Percentiles rank a stretch among this genome's conserved stretches.
Conservation (phyloP, 2,888 invertebrate genomes). For the Aleiodes testaceus region DNA sequence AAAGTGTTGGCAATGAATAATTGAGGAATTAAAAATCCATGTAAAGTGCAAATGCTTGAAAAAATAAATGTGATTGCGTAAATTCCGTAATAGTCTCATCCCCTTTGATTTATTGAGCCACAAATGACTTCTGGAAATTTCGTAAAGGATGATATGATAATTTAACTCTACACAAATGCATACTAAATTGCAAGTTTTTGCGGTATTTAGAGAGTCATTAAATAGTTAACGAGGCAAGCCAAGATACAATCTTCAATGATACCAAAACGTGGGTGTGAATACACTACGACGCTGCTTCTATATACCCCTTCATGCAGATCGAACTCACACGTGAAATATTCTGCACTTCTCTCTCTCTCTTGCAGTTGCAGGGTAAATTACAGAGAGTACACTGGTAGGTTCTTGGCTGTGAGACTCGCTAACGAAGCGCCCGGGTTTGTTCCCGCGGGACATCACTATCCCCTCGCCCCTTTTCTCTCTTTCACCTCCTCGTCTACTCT, state of each 20-base stretch:
- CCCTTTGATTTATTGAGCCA: too few relatives aligned
- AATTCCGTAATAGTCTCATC: too few relatives aligned
- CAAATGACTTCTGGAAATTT: too few relatives aligned
- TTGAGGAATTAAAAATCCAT: too few relatives aligned
- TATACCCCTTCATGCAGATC: conserved; percentile 47
- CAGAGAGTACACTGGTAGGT: conserved; percentile 38
- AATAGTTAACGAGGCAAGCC: conserved; percentile 21
- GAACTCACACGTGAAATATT: conserved; percentile 45
- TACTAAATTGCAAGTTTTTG: conserved; percentile 12
- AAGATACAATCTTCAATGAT: conserved; percentile 44
- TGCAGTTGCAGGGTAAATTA: conserved; percentile 47
- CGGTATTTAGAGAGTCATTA: conserved; percentile 9
- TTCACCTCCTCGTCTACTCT: neutral
- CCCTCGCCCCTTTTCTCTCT: neutral
- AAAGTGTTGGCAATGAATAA: neutral
- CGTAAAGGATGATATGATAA: neutral
- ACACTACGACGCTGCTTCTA: conserved; percentile 34
- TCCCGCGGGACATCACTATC: conserved; percentile 20
- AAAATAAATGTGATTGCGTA: too few relatives aligned
- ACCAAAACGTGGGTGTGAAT: conserved; percentile 23
- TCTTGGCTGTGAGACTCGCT: conserved; percentile 43
- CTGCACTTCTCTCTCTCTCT: conserved; percentile 10
- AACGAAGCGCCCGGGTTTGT: conserved; percentile 27
- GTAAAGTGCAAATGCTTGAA: too few relatives aligned
- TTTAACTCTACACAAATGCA: neutral